Evolutionary conservation across 2,797 vertebrate species (phyloP).

Genomic region (Naso thynnoides): DNA sequence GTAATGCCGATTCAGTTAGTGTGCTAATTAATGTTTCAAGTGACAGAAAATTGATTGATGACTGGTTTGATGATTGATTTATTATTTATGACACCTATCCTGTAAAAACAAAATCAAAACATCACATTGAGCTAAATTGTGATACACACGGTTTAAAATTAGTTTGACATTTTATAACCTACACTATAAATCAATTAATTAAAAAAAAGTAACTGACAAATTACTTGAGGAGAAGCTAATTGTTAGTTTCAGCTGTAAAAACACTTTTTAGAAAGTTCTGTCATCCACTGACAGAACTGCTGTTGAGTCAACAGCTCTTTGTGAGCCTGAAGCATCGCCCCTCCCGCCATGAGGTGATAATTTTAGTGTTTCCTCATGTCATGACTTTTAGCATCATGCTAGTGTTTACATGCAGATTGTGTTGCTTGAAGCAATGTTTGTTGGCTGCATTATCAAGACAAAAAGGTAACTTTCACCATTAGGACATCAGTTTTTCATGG

Average conservation of each 20-base stretch:
- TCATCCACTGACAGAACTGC: background rate
- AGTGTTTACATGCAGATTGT: constrained; percentile 4
- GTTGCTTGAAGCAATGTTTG: constrained; percentile 15
- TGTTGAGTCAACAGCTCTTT: background rate
- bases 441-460: background rate
- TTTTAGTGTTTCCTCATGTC: constrained; percentile 25
- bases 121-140: background rate
- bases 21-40: too few relatives aligned
- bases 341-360: constrained; percentile 5
- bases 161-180: background rate
- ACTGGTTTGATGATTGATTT: background rate
- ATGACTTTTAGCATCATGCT: constrained; percentile 11
- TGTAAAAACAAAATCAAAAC: too few relatives aligned
- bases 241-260: background rate
- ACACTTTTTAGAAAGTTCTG: background rate
- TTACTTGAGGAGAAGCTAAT: too few relatives aligned
- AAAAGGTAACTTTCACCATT: background rate
- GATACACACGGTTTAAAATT: background rate
- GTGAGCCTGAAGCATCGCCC: constrained; percentile 15
- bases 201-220: too few relatives aligned
- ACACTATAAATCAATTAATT: too few relatives aligned
- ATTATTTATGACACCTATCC: too few relatives aligned
- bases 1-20: too few relatives aligned
- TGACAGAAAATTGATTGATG: too few relatives aligned
- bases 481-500: too few relatives aligned